Evolutionary conservation across 2,113 vertebrate species (phyloP).

Genomic region (Rhabdomys dilectus): DNA sequence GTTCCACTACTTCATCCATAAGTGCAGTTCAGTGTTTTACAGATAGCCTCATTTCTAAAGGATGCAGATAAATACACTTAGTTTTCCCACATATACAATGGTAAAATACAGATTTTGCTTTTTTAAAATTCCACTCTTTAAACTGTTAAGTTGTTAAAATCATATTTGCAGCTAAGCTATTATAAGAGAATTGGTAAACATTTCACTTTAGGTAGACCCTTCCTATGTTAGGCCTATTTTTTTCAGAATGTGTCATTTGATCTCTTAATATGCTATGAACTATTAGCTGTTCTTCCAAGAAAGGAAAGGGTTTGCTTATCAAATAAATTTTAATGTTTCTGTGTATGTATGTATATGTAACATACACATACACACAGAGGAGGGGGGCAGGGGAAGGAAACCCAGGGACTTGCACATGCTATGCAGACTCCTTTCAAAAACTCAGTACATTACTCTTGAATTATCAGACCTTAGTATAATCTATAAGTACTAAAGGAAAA

Average conservation of each 20-base stretch:
- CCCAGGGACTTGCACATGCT: background rate
- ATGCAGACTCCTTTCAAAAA: background rate
- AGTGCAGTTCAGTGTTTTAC: constrained; percentile 48
- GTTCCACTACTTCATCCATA: background rate
- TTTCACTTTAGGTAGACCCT: constrained; percentile 1
- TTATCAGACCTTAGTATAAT: constrained; percentile 1
- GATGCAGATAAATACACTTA: constrained; percentile 19
- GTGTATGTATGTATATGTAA: background rate
- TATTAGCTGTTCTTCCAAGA: constrained; percentile 1
- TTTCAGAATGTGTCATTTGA: constrained; percentile 46
- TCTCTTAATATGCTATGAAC: background rate
- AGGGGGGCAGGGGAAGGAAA: background rate
- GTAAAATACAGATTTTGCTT: constrained; percentile 50
- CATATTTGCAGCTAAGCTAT: background rate
- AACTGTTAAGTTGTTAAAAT: constrained; percentile 31
- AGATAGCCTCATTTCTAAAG: background rate
- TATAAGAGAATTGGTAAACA: constrained; percentile 30
- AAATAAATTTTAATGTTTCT: background rate
- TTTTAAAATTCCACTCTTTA: constrained; percentile 23
- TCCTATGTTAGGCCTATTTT: background rate
- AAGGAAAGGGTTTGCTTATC: constrained; percentile 48
- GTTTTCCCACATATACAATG: background rate
- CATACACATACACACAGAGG: no score
- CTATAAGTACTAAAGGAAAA: background rate
- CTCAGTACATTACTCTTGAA: constrained; percentile 10